phyloP scores from a whole-genome alignment of 2,113 vertebrate species.

The Platichthys flesus region DNA sequence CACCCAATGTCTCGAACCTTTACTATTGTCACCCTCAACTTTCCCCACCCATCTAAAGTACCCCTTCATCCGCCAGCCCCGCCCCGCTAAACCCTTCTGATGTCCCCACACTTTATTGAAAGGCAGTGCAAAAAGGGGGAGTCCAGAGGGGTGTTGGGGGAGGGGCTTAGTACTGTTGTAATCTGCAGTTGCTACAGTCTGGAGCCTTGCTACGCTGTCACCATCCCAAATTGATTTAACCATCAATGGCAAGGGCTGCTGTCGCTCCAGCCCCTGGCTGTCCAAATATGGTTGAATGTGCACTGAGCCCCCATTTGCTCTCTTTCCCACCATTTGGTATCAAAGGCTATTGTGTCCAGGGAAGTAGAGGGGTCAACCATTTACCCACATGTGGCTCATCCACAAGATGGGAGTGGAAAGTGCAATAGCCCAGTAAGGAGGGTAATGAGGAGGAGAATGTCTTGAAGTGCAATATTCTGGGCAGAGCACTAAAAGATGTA shows the following conservation, averaged over 20 bases:
- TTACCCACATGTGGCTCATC: slow-evolving; percentile 87
- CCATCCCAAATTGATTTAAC: slow-evolving; percentile 97
- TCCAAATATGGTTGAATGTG: slow-evolving; percentile 89
- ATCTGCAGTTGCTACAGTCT: slow-evolving; percentile 91
- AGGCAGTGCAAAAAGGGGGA: slow-evolving; percentile 33
- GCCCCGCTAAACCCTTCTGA: slow-evolving; percentile 76
- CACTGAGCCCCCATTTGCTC: slow-evolving; percentile 83
- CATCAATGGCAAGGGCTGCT: slow-evolving; percentile 88
- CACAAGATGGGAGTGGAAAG: slow-evolving; percentile 75
- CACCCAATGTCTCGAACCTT: slow-evolving; percentile 53
- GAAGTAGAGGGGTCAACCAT: slow-evolving; percentile 90
- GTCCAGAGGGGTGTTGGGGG: slow-evolving; percentile 31
- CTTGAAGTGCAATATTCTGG: slow-evolving; percentile 16
- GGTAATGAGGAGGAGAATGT: slow-evolving; percentile 46
- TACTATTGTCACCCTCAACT: slow-evolving; percentile 75
- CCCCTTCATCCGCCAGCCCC: slow-evolving; percentile 73
- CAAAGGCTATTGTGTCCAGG: slow-evolving; percentile 94
- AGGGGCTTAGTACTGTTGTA: slow-evolving; percentile 79
- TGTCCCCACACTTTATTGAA: slow-evolving; percentile 79
- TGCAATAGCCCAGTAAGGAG: slow-evolving; percentile 75
- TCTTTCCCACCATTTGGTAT: slow-evolving; percentile 93
- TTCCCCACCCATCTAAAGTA: slow-evolving; percentile 31
- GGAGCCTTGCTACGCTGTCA: slow-evolving; percentile 89
- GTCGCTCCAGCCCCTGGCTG: slow-evolving; percentile 85
- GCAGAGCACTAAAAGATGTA: slow-evolving; percentile 49